phyloP scores from a whole-genome alignment of 2,797 vertebrate species.

The Leptodactylus fallax region DNA sequence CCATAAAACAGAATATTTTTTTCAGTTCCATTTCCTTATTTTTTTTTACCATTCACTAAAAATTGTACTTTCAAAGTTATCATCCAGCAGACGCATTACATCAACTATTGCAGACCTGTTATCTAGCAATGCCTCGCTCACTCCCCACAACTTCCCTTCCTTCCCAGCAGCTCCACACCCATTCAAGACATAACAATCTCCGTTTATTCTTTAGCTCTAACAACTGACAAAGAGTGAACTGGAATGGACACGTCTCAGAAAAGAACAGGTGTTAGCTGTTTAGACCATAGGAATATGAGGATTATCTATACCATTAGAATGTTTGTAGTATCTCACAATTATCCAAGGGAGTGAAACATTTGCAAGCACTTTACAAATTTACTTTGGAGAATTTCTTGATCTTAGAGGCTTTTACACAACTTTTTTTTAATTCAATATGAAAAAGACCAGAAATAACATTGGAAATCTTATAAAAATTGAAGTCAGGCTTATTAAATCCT shows the following conservation, averaged over 20 bases:
- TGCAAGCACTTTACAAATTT: background rate
- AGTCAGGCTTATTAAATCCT: background rate
- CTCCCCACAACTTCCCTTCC: conserved; percentile 48
- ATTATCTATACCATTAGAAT: conserved; percentile 16
- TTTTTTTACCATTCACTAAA: conserved; percentile 16
- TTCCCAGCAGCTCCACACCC: conserved; percentile 55
- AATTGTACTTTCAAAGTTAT: conserved; percentile 36
- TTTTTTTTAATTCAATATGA: background rate
- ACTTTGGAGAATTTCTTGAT: background rate
- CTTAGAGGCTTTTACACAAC: background rate
- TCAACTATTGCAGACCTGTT: conserved; percentile 40
- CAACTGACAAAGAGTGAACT: conserved; percentile 43
- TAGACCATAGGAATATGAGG: conserved; percentile 24
- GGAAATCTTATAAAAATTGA: background rate
- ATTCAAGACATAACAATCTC: conserved; percentile 57
- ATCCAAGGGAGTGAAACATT: background rate
- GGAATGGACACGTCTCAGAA: conserved; percentile 9
- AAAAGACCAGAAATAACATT: background rate
- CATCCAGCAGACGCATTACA: conserved; percentile 41
- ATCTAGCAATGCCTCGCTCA: conserved; percentile 48
- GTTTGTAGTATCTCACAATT: conserved; percentile 21
- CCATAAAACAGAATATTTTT: background rate
- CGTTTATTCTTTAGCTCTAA: conserved; percentile 28
- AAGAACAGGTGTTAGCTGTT: conserved; percentile 49
- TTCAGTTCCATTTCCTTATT: background rate